phyloP scores from a whole-genome alignment of 1,140 invertebrate species.

The Drosophila rufa region DNA sequence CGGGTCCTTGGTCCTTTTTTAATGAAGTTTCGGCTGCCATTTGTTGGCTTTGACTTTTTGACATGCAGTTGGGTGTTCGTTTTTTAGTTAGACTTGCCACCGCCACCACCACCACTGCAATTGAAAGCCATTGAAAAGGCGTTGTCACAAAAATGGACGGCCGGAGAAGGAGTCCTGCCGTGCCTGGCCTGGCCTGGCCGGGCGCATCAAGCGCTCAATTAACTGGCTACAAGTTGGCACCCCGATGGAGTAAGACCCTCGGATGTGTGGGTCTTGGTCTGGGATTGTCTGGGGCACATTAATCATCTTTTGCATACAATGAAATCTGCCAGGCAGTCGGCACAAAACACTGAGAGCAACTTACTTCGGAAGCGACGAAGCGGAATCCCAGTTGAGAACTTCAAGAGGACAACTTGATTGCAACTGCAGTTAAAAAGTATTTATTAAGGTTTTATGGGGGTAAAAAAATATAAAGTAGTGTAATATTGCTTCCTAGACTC shows the following conservation, averaged over 20 bases:
- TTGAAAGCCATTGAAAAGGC: conserved; percentile 67
- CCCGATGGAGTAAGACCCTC: conserved; percentile 27
- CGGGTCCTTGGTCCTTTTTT: conserved; percentile 35
- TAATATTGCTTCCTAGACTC: no score
- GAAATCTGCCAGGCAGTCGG: conserved; percentile 40
- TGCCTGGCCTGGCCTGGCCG: background rate
- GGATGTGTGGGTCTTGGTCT: conserved; percentile 32
- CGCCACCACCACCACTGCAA: conserved; percentile 40
- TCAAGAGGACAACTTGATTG: background rate
- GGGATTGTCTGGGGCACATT: conserved; percentile 58
- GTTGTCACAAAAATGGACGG: conserved; percentile 46
- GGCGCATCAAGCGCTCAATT: conserved; percentile 71
- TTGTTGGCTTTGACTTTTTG: conserved; percentile 62
- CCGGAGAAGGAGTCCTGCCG: background rate
- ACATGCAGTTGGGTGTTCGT: conserved; percentile 41
- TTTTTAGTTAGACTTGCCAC: conserved; percentile 11
- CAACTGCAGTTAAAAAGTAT: background rate
- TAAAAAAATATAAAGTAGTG: background rate
- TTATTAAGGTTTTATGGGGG: background rate
- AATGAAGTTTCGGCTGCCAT: conserved; percentile 74
- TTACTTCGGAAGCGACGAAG: background rate
- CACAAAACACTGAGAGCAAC: conserved; percentile 26
- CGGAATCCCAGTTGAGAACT: background rate
- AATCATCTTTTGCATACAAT: conserved; percentile 79
- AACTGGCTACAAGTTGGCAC: conserved; percentile 64